A percentile compares a stretch with the other conserved stretches of the same genome.
These are phyloP conservation scores for Trogon melanurus DNA, from an alignment of 2,113 vertebrate species.

Conservation along the genomic window DNA sequence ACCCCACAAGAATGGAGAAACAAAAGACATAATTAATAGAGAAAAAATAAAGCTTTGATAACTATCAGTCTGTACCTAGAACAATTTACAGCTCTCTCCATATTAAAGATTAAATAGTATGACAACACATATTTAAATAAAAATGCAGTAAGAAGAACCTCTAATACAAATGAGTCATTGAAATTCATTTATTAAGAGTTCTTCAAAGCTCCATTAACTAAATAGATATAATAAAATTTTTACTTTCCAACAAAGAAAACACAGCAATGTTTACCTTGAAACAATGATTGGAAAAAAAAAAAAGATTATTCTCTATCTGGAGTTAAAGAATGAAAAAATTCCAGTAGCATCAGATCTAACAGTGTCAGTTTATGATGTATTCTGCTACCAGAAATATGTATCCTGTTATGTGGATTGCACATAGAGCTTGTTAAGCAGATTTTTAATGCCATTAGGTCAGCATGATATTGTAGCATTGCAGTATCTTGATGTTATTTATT, in stretches of 20 bases:
- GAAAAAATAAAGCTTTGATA: neutral
- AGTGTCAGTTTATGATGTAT: neutral
- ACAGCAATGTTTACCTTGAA: neutral
- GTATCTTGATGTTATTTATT: neutral
- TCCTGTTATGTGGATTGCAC: neutral
- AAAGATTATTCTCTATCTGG: neutral
- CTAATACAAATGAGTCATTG: neutral
- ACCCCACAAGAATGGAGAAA: accelerated
- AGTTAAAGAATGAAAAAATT: neutral
- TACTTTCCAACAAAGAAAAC: neutral
- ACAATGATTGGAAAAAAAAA: neutral
- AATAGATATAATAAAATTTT: neutral
- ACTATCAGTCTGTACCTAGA: neutral
- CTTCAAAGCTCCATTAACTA: neutral
- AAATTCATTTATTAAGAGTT: neutral
- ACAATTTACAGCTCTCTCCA: neutral
- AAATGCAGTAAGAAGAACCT: neutral
- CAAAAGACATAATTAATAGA: neutral
- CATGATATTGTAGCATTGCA: neutral
- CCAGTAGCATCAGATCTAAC: neutral
- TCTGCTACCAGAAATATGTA: neutral
- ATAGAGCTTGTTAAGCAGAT: neutral
- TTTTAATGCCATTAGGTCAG: neutral
- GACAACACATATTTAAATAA: neutral
- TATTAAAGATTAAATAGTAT: neutral